A percentile compares a stretch with the other conserved stretches of the same genome.
These are phyloP conservation scores for Plectrocnemia conspersa DNA, from an alignment of 1,140 invertebrate genomes.

Conservation along the genomic window DNA sequence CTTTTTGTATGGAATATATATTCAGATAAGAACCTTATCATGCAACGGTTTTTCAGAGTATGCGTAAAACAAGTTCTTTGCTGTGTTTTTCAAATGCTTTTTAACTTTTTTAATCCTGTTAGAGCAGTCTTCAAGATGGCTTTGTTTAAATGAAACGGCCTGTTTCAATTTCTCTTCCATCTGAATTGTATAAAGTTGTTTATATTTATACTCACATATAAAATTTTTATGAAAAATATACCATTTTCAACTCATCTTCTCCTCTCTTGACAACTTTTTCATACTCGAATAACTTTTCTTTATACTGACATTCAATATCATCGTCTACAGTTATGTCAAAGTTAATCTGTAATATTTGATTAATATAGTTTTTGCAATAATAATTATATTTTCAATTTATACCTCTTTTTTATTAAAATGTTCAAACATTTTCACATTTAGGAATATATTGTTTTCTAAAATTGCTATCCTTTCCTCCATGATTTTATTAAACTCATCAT, in stretches of 20 bases:
- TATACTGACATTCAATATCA: conserved; percentile 16
- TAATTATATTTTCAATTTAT: neutral
- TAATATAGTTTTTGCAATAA: too few species aligned
- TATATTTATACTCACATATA: neutral
- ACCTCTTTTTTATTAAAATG: conserved; percentile 11
- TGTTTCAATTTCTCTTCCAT: conserved; percentile 4
- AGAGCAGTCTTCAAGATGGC: too few species aligned
- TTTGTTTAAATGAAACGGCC: too few species aligned
- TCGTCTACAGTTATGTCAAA: neutral
- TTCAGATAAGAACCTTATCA: too few species aligned
- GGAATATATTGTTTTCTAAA: neutral
- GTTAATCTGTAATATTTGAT: neutral
- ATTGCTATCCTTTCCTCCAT: too few species aligned
- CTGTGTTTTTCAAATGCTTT: too few species aligned
- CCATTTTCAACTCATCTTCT: conserved; percentile 8
- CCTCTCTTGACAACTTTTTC: conserved; percentile 13
- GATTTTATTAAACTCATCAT: too few species aligned
- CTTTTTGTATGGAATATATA: neutral
- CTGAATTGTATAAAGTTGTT: conserved; percentile 3
- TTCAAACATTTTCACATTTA: neutral
- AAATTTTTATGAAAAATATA: conserved; percentile 4
- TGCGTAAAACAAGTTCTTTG: too few species aligned
- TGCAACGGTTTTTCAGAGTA: too few species aligned
- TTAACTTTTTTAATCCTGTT: too few species aligned
- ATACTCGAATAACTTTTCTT: conserved; percentile 2